These are phyloP conservation scores for Siniperca obscura DNA, from an alignment of 2,797 vertebrate genomes.

Conservation along the genomic window DNA sequence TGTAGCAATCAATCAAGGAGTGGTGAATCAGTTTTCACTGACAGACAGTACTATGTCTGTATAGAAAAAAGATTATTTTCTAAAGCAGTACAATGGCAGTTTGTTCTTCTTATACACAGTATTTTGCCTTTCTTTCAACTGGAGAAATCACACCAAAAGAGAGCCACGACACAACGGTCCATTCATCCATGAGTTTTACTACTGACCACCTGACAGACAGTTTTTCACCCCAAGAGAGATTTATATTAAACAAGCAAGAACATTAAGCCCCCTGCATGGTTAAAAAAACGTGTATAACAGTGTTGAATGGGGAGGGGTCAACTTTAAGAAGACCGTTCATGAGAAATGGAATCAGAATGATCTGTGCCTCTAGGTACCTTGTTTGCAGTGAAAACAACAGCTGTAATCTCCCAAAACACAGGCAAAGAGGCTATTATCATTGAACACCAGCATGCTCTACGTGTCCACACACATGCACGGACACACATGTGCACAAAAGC, in stretches of 20 bases:
- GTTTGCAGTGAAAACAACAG: conserved; percentile 73
- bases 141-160: conserved; percentile 37
- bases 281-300: conserved; percentile 28
- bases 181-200: conserved; percentile 56
- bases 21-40: conserved; percentile 62
- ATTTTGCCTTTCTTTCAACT: conserved; percentile 38
- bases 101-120: conserved; percentile 24
- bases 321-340: conserved; percentile 34
- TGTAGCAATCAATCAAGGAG: conserved; percentile 68
- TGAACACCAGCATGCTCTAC: conserved; percentile 54
- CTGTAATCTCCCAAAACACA: conserved; percentile 78
- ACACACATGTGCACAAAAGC: conserved; percentile 36
- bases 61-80: conserved; percentile 22
- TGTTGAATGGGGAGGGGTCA: not conserved
- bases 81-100: conserved; percentile 25
- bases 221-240: conserved; percentile 47
- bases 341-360: conserved; percentile 46
- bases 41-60: conserved; percentile 42
- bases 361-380: conserved; percentile 54
- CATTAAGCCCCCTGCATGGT: conserved; percentile 19
- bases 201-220: conserved; percentile 47
- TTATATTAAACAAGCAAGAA: conserved; percentile 32
- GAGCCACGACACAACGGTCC: conserved; percentile 27
- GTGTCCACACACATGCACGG: conserved; percentile 35
- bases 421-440: conserved; percentile 74